Percentiles rank a stretch among this genome's conserved stretches.
Evolutionary conservation across 2,797 vertebrate species (phyloP).

Genomic region (Gallinago solitaria): DNA sequence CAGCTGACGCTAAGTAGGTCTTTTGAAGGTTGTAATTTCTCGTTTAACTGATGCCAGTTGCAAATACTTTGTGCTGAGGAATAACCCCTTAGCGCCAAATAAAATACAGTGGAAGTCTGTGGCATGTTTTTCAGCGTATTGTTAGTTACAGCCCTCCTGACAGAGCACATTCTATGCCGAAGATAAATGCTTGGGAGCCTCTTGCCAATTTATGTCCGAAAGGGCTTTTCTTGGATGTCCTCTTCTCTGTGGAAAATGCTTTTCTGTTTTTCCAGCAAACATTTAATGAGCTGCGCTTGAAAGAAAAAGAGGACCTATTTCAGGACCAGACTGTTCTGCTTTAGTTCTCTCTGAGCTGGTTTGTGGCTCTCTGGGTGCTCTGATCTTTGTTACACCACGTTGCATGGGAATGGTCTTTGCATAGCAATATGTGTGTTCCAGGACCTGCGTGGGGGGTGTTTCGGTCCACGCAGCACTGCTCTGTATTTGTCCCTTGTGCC

Average conservation of each 20-base stretch:
- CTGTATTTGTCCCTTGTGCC: fast-evolving
- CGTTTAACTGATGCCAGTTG: slow-evolving; percentile 75
- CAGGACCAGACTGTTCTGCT: background rate
- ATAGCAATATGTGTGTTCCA: background rate
- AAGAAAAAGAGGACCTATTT: slow-evolving; percentile 54
- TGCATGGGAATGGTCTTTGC: background rate
- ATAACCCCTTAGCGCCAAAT: slow-evolving; percentile 75
- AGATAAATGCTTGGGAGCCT: slow-evolving; percentile 73
- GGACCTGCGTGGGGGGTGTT: background rate
- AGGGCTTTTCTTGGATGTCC: slow-evolving; percentile 76
- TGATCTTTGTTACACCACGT: background rate
- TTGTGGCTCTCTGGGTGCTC: background rate
- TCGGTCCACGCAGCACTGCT: fast-evolving
- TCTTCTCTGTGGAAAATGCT: slow-evolving; percentile 71
- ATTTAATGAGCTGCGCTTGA: slow-evolving; percentile 59
- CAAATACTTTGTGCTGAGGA: slow-evolving; percentile 76
- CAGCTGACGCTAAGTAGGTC: slow-evolving; percentile 74
- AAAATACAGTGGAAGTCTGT: slow-evolving; percentile 79
- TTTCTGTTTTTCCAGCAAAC: slow-evolving; percentile 74
- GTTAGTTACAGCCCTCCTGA: slow-evolving; percentile 77
- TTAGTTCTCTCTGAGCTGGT: background rate
- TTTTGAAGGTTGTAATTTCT: slow-evolving; percentile 79
- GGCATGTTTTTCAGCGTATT: slow-evolving; percentile 76
- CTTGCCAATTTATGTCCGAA: slow-evolving; percentile 71
- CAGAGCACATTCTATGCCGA: slow-evolving; percentile 75